Percentiles rank a stretch among this genome's conserved stretches.
Conservation (phyloP, 1,140 invertebrate species). For the Sitodiplosis mosellana region DNA sequence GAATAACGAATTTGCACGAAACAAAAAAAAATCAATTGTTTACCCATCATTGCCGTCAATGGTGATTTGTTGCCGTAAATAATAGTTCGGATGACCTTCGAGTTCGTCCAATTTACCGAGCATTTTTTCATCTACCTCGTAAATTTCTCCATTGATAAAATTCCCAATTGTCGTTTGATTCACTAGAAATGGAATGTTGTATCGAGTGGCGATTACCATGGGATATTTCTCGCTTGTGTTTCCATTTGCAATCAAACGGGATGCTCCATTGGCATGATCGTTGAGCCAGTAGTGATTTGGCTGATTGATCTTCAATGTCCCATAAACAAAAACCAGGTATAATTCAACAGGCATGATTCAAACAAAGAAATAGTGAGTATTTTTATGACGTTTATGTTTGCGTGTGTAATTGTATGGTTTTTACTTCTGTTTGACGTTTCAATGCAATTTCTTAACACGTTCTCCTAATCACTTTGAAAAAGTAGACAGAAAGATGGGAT, state of each 20-base stretch:
- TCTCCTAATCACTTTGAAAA: too few relatives aligned
- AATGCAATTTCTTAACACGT: too few relatives aligned
- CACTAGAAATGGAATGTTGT: slow-evolving; percentile 68
- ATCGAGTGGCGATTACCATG: slow-evolving; percentile 58
- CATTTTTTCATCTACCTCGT: slow-evolving; percentile 59
- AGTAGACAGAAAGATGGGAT: too few relatives aligned
- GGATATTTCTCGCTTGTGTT: slow-evolving; percentile 49
- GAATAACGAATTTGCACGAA: too few relatives aligned
- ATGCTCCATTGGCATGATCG: slow-evolving; percentile 36
- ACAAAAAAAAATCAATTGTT: too few relatives aligned
- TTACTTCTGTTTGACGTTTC: too few relatives aligned
- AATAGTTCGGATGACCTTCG: slow-evolving; percentile 62
- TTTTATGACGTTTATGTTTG: too few relatives aligned
- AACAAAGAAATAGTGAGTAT: too few relatives aligned
- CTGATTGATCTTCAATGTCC: slow-evolving; percentile 62
- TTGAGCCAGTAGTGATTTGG: slow-evolving; percentile 56
- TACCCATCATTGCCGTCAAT: too few relatives aligned
- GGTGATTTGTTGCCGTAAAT: slow-evolving; percentile 15
- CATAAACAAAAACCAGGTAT: slow-evolving; percentile 59
- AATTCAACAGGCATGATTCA: too few relatives aligned
- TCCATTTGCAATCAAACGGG: slow-evolving; percentile 41
- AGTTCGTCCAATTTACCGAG: slow-evolving; percentile 50
- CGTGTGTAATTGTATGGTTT: too few relatives aligned
- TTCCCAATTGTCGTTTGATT: slow-evolving; percentile 31
- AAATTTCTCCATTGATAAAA: slow-evolving; percentile 47